Evolutionary conservation across 2,888 invertebrate species (phyloP).

Genomic region (Thelaira solivaga): DNA sequence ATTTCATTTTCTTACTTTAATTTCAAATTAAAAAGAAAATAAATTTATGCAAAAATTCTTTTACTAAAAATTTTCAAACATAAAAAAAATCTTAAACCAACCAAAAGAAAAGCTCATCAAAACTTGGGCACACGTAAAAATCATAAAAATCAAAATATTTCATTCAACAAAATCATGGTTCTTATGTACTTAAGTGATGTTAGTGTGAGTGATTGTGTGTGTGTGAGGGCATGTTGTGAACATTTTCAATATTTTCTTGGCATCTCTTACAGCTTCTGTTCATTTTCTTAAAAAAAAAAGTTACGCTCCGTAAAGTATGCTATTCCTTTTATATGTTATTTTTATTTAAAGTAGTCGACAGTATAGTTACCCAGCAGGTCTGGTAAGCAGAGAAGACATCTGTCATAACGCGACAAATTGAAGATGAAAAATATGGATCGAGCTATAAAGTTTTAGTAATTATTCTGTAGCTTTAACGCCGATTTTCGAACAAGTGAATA

Average conservation of each 20-base stretch:
- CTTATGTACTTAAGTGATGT: not conserved
- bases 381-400: too few relatives aligned
- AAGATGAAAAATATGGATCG: too few relatives aligned
- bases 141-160: constrained; percentile 62
- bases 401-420: not conserved
- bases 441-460: too few relatives aligned
- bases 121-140: constrained; percentile 60
- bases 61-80: too few relatives aligned
- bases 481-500: too few relatives aligned
- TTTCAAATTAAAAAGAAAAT: too few relatives aligned
- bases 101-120: constrained; percentile 39
- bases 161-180: constrained; percentile 21
- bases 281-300: not conserved
- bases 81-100: too few relatives aligned
- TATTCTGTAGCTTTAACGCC: too few relatives aligned
- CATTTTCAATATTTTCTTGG: not conserved
- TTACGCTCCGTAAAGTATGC: constrained; percentile 45
- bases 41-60: too few relatives aligned
- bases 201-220: not conserved
- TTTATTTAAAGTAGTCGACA: too few relatives aligned
- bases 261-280: not conserved
- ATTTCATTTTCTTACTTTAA: too few relatives aligned
- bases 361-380: too few relatives aligned
- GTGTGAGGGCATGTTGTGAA: constrained; percentile 3
- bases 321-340: constrained; percentile 17